Conservation (phyloP, 2,797 vertebrate genomes). For the Phoebastria nigripes region DNA sequence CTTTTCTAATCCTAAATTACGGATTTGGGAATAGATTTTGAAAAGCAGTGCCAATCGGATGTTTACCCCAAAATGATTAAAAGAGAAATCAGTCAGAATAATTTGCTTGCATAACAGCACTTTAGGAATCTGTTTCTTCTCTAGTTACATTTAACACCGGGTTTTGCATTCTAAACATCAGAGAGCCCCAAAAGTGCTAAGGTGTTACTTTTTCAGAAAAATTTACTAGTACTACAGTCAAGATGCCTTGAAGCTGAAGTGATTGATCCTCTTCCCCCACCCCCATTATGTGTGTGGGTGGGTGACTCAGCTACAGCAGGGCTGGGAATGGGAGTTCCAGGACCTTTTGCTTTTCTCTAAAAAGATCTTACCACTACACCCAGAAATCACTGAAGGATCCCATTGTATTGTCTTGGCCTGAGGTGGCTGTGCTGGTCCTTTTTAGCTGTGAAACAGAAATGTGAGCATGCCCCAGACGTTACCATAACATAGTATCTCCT, state of each 20-base stretch:
- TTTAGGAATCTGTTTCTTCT: background rate
- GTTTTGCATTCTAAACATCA: background rate
- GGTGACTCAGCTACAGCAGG: background rate
- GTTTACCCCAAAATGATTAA: background rate
- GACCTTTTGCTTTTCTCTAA: background rate
- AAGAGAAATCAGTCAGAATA: background rate
- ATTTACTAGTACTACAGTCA: background rate
- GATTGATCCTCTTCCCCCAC: background rate
- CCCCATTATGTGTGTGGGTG: no score
- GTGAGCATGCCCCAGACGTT: fast-evolving
- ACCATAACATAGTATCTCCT: background rate
- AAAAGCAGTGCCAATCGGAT: background rate
- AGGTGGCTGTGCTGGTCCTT: background rate
- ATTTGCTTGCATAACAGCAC: background rate
- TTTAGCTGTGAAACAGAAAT: background rate
- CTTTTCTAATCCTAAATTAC: background rate
- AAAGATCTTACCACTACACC: background rate
- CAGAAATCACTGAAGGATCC: background rate
- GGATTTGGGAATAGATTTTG: background rate
- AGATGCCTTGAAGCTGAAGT: background rate
- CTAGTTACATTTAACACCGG: background rate
- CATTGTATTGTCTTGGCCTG: background rate
- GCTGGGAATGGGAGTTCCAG: background rate
- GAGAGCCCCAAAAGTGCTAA: background rate
- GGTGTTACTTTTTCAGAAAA: background rate